phyloP scores from a whole-genome alignment of 2,797 vertebrate species.

The Octomys mimax region DNA sequence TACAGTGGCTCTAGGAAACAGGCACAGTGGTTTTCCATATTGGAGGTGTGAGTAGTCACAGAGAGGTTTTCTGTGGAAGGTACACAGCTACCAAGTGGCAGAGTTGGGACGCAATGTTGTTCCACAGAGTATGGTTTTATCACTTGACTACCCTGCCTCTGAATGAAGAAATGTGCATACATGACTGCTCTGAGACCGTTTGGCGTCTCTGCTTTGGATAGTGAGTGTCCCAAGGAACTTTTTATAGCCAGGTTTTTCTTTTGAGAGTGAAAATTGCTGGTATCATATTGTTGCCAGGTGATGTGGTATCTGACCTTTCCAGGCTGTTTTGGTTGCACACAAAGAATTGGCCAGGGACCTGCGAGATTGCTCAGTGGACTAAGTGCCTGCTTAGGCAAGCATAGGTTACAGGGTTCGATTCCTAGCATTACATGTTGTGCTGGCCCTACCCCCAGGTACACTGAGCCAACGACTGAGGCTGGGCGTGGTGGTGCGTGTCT shows the following conservation, averaged over 20 bases:
- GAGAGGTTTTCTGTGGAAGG: background rate
- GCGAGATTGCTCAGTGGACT: too few species aligned
- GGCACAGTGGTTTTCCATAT: background rate
- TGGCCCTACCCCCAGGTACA: too few species aligned
- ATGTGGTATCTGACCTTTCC: background rate
- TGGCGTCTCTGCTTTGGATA: background rate
- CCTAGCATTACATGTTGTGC: too few species aligned
- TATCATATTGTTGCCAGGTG: background rate
- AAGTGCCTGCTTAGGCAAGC: too few species aligned
- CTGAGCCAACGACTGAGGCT: too few species aligned
- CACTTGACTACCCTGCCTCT: background rate
- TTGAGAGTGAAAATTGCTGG: background rate
- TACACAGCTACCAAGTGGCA: background rate
- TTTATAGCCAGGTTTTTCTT: constrained; percentile 31
- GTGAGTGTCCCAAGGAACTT: background rate
- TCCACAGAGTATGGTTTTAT: background rate
- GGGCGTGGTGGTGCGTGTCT: too few species aligned
- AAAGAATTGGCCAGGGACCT: background rate
- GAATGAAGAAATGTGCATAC: background rate
- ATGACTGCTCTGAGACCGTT: background rate
- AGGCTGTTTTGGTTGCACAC: background rate
- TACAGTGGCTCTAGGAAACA: background rate
- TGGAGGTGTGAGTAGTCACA: background rate
- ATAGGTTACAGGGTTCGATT: too few species aligned
- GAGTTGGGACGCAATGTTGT: background rate